These are phyloP conservation scores for Rhincodon typus DNA, from an alignment of 2,797 vertebrate species.

Conservation along the genomic window DNA sequence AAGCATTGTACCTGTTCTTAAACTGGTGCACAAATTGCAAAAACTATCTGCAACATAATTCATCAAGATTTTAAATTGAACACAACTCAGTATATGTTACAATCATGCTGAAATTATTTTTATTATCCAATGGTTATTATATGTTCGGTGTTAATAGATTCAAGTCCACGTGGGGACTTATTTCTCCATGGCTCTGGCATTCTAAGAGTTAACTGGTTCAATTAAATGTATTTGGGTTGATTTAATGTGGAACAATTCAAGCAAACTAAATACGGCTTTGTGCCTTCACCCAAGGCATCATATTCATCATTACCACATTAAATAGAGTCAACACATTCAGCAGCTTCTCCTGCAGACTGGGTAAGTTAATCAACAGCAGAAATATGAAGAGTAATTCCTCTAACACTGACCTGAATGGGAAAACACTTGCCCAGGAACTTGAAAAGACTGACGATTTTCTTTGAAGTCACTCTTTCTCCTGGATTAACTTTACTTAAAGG, in stretches of 20 bases:
- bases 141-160: background rate
- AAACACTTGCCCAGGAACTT: background rate
- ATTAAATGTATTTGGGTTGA: background rate
- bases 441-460: background rate
- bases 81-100: background rate
- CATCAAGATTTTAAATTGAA: background rate
- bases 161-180: background rate
- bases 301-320: background rate
- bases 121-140: background rate
- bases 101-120: background rate
- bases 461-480: background rate
- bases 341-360: background rate
- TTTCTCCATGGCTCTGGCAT: background rate
- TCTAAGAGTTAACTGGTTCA: background rate
- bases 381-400: background rate
- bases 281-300: background rate
- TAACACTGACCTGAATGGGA: background rate
- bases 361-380: background rate
- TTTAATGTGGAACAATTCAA: background rate
- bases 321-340: background rate
- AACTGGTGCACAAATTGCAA: background rate
- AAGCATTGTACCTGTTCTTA: background rate
- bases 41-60: background rate
- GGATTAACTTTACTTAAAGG: background rate
- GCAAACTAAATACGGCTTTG: background rate